Conservation (phyloP, 2,113 vertebrate genomes). For the Poeciliopsis turrubarensis region DNA sequence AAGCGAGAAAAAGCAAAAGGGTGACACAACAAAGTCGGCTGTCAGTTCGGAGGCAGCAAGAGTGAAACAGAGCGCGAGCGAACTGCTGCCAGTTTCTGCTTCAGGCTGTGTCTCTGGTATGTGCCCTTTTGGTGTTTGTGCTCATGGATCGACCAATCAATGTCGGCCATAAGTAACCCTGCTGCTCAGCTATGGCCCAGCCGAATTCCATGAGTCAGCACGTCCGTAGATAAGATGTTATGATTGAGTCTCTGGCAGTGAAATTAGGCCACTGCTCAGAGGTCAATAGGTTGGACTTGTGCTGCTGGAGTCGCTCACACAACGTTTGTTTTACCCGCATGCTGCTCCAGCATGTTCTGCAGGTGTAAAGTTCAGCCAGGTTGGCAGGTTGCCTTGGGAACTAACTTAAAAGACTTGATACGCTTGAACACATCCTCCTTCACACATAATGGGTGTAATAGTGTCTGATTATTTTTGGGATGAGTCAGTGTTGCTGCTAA, state of each 20-base stretch:
- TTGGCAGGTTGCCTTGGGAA: background rate
- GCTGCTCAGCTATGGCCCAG: constrained; percentile 68
- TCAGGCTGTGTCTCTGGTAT: constrained; percentile 75
- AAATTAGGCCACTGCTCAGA: constrained; percentile 59
- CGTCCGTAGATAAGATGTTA: constrained; percentile 72
- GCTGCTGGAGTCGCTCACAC: constrained; percentile 19
- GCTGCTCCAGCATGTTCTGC: background rate
- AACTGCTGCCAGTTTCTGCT: constrained; percentile 67
- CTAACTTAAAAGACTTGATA: constrained; percentile 6
- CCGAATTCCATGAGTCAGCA: constrained; percentile 75
- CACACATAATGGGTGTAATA: constrained; percentile 24
- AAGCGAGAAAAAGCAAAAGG: constrained; percentile 22
- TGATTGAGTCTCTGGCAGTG: constrained; percentile 69
- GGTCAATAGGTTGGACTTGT: constrained; percentile 60
- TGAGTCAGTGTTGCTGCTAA: constrained; percentile 52
- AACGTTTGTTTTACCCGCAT: constrained; percentile 44
- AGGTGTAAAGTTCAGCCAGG: background rate
- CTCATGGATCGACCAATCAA: constrained; percentile 73
- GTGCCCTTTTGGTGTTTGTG: constrained; percentile 72
- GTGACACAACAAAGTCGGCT: constrained; percentile 52
- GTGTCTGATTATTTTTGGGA: constrained; percentile 38
- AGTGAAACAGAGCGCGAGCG: constrained; percentile 46
- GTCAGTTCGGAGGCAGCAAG: constrained; percentile 36
- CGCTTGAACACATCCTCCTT: constrained; percentile 12
- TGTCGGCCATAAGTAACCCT: constrained; percentile 71